Percentiles rank a stretch among this genome's conserved stretches.
Evolutionary conservation across 1,140 invertebrate genomes (phyloP).

Genomic region (Macrotrachela quadricornifera): DNA sequence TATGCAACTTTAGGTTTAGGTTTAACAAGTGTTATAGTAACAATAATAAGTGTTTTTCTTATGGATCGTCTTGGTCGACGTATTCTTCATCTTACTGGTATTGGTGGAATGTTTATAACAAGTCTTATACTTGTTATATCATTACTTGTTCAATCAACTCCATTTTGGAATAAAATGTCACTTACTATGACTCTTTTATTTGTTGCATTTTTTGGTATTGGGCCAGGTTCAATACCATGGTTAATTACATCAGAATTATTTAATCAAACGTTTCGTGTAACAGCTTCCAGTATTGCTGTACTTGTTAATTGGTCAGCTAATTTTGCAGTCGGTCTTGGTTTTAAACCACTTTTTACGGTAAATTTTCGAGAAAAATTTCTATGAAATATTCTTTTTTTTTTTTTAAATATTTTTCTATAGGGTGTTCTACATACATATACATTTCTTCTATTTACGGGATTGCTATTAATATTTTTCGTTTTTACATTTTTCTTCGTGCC

Average conservation of each 20-base stretch:
- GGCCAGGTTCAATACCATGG: slow-evolving; percentile 14
- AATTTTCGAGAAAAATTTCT: neutral
- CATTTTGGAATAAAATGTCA: slow-evolving; percentile 2
- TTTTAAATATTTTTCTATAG: slow-evolving; percentile 44
- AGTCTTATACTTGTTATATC: slow-evolving; percentile 6
- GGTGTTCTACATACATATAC: slow-evolving; percentile 70
- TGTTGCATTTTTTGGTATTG: slow-evolving; percentile 26
- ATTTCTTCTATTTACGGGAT: slow-evolving; percentile 86
- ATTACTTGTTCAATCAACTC: slow-evolving; percentile 1
- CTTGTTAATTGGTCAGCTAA: slow-evolving; percentile 13
- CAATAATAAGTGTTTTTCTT: slow-evolving; percentile 18
- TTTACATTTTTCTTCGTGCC: slow-evolving; percentile 93
- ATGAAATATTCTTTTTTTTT: neutral
- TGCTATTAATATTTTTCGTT: slow-evolving; percentile 83
- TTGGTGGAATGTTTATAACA: slow-evolving; percentile 8
- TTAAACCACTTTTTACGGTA: slow-evolving; percentile 11
- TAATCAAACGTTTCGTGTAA: slow-evolving; percentile 11
- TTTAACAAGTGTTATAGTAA: slow-evolving; percentile 24
- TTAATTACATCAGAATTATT: slow-evolving; percentile 14
- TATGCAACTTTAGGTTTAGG: slow-evolving; percentile 59
- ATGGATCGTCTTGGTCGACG: slow-evolving; percentile 15
- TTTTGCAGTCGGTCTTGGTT: slow-evolving; percentile 12
- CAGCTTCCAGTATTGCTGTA: slow-evolving; percentile 12
- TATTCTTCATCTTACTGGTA: slow-evolving; percentile 7
- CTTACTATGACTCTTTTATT: slow-evolving; percentile 13